A percentile compares a stretch with the other conserved stretches of the same genome.
Conservation (phyloP, 2,113 vertebrate species). For the Lichenostomus cassidix region DNA sequence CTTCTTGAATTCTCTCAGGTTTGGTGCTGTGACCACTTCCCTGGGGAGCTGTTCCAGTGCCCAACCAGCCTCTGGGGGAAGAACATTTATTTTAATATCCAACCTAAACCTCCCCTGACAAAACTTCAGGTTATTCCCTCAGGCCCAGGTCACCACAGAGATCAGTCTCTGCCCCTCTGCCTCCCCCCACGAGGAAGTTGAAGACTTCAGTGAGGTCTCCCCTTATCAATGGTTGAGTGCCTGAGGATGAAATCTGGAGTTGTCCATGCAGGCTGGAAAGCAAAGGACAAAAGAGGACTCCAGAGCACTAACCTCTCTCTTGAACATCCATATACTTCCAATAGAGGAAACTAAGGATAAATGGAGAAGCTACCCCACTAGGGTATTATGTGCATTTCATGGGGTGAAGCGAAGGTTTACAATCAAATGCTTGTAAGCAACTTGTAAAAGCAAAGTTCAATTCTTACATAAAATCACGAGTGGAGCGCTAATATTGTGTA, state of each 20-base stretch:
- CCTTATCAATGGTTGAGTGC: background rate
- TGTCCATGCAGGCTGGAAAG: background rate
- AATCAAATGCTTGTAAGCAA: background rate
- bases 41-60: background rate
- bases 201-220: background rate
- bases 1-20: background rate
- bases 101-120: background rate
- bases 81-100: background rate
- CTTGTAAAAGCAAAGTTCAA: background rate
- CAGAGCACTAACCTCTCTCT: background rate
- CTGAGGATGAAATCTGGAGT: background rate
- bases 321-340: background rate
- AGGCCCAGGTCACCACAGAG: background rate
- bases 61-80: background rate
- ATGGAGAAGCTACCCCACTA: background rate
- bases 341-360: background rate
- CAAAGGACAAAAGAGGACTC: background rate
- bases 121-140: background rate
- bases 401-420: background rate
- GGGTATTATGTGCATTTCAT: background rate
- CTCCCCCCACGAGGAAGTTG: background rate
- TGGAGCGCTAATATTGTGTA: background rate
- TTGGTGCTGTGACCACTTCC: background rate
- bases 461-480: background rate
- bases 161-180: background rate